These are phyloP conservation scores for Bergia puertoricense DNA, from an alignment of 92 coral and sea anemone genomes.

Conservation along the genomic window DNA sequence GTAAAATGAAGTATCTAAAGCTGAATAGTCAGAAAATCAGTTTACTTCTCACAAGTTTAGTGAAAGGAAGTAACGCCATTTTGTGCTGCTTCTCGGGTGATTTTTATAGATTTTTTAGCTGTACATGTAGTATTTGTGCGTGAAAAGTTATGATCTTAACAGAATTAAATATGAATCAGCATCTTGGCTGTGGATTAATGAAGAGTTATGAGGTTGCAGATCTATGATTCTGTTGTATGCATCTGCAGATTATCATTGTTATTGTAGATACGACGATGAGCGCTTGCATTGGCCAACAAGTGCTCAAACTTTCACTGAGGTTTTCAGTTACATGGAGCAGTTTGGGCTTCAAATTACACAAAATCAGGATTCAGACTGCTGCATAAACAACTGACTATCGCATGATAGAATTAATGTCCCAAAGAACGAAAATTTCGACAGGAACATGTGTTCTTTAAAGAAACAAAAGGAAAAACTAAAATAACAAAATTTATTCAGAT, in stretches of 20 bases:
- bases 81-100: neutral
- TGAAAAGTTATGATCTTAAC: neutral
- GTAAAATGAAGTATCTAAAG: neutral
- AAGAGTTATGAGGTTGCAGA: neutral
- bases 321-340: neutral
- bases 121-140: neutral
- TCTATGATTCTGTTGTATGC: neutral
- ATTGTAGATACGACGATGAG: neutral
- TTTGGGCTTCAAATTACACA: neutral
- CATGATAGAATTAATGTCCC: neutral
- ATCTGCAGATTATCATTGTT: neutral
- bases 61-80: neutral
- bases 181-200: neutral
- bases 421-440: neutral
- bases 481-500: conserved; percentile 15
- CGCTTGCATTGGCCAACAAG: neutral
- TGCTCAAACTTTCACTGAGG: neutral
- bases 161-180: neutral
- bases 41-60: neutral
- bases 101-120: neutral
- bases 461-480: neutral
- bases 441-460: conserved; percentile 1
- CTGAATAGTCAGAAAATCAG: neutral
- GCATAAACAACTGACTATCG: neutral
- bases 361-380: neutral